Base-by-base conservation (phyloP, 2,797 vertebrate species). In the Sylvilagus floridanus region DNA sequence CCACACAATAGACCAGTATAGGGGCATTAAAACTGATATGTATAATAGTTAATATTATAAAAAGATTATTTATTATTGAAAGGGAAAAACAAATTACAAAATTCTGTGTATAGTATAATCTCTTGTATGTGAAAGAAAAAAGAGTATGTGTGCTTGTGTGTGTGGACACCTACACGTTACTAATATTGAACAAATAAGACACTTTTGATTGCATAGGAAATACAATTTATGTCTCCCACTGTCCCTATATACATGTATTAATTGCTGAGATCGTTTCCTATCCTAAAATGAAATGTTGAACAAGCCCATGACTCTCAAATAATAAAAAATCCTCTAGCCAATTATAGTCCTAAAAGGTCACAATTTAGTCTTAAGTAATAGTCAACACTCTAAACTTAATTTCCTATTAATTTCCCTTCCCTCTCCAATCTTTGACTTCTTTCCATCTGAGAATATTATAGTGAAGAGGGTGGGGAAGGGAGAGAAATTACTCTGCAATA, bases 11-110 rank as follows among this genome's bases (percentile, higher is more conserved):
- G n/a, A 26, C 35, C 32, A 54, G 32, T 82, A n/a, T 78, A 50
- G 32, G 47, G 35, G 19, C 66, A 60, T 81, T 72, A 73, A 73
- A 85, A 84, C 12, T 82, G 37, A 66, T 85, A 71, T 4, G 35
- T 88, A 32, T 79, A 77, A 73, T 76, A 84, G 0, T 92, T 84
- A 77, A 77, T 83, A 8, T 65, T 63, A 84, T 57, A 65, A 75
- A 86, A 93, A 92, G 28, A 71, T 26, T 24, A 16, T 14, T 66
- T 60, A 42, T 13, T 62, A 5, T 75, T 72, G 62, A 82, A 90
- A 75, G n/a, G 21, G 75, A 82, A 93, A 93, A 69, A 28, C 8
- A 76, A 85, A 47, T 82, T 79, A 95, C 24, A 81, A 83, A 82
- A 79, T 68, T 88, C 65, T 84, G 4, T 54, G 1, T 13, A 82